A percentile compares a stretch with the other conserved stretches of the same genome.
Conservation (phyloP, 2,113 vertebrate species). For the Echinops telfairi region DNA sequence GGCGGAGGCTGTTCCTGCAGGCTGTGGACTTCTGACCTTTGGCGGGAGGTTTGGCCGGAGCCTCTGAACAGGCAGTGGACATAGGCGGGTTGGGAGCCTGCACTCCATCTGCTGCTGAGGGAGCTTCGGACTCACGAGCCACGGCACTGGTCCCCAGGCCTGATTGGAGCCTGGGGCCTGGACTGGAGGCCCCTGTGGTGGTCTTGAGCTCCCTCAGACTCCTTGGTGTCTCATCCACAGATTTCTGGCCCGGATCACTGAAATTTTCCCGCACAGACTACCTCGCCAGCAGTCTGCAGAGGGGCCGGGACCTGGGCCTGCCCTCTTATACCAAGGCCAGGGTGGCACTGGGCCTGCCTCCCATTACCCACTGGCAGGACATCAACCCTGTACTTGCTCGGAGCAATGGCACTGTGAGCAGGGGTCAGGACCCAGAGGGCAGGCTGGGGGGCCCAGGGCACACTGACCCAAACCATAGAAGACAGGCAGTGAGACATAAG, state of each 20-base stretch:
- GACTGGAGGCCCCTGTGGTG: not conserved
- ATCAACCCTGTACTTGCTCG: slow-evolving; percentile 86
- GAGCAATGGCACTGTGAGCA: slow-evolving; percentile 70
- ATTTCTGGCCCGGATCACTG: slow-evolving; percentile 93
- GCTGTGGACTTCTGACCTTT: not conserved
- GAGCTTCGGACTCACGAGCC: not conserved
- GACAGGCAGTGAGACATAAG: not conserved
- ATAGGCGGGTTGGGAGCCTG: not conserved
- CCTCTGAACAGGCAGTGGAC: not conserved
- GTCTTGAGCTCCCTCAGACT: not conserved
- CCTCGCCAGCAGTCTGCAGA: slow-evolving; percentile 90
- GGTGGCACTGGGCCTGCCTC: slow-evolving; percentile 86
- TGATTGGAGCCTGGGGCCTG: not conserved
- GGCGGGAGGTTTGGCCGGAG: not conserved
- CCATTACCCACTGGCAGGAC: slow-evolving; percentile 88
- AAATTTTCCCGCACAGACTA: slow-evolving; percentile 91
- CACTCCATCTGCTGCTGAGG: not conserved
- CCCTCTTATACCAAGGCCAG: slow-evolving; percentile 89
- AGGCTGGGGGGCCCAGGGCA: not conserved
- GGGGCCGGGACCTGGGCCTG: slow-evolving; percentile 92
- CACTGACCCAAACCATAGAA: not conserved
- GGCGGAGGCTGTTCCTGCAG: not conserved
- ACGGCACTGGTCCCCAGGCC: not conserved
- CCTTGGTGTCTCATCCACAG: slow-evolving; percentile 79
- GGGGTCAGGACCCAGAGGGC: not conserved